These are phyloP conservation scores for Coleophora deauratella DNA, from an alignment of 2,888 invertebrate species.

Conservation along the genomic window DNA sequence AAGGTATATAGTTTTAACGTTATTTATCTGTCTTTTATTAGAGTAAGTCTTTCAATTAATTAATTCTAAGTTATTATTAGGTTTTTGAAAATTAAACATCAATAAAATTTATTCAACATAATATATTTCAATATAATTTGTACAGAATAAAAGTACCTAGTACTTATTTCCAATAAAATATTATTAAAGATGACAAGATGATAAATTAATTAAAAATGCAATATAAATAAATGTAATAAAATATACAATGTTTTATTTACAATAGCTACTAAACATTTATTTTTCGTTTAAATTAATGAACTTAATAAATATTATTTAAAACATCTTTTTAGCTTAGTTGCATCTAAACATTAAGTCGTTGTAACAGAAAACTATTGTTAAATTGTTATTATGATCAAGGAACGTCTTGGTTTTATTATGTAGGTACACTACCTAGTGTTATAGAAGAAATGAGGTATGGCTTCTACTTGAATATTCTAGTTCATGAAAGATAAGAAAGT, in stretches of 20 bases:
- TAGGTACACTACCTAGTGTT: no score
- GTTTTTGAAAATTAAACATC: slow-evolving; percentile 21
- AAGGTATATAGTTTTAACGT: no score
- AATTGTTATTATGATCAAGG: no score
- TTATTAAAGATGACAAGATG: slow-evolving; percentile 38
- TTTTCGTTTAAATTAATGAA: neutral
- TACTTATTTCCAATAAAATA: slow-evolving; percentile 29
- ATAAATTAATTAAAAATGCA: slow-evolving; percentile 23
- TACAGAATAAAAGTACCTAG: slow-evolving; percentile 62
- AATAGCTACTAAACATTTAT: neutral
- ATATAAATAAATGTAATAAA: slow-evolving; percentile 30
- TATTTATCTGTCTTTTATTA: no score
- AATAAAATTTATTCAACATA: slow-evolving; percentile 47
- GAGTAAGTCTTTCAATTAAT: no score
- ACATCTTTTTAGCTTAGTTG: no score
- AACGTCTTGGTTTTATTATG: no score
- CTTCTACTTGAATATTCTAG: no score
- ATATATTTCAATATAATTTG: slow-evolving; percentile 62
- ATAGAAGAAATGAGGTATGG: no score
- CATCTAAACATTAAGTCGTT: neutral
- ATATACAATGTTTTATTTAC: slow-evolving; percentile 24
- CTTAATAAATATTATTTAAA: neutral
- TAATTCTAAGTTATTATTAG: no score
- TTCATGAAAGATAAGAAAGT: no score
- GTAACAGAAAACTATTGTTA: no score